Conservation (phyloP, 2,113 vertebrate genomes). For the Peucedramus taeniatus region DNA sequence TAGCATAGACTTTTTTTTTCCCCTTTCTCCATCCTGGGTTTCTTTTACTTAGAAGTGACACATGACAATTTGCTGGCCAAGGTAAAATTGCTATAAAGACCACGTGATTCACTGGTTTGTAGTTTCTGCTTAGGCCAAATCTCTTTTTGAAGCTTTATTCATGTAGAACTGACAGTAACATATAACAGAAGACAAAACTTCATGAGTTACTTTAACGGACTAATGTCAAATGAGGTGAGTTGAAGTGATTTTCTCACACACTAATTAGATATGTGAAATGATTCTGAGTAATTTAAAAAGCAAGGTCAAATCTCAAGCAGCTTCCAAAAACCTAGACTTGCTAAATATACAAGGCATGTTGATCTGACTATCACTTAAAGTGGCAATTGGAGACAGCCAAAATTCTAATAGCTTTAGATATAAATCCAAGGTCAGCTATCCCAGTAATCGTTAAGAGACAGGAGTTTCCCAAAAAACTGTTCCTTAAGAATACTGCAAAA, state of each 20-base stretch:
- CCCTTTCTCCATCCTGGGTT: not conserved
- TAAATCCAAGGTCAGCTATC: constrained; percentile 9
- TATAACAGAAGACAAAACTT: not conserved
- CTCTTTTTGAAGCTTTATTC: not conserved
- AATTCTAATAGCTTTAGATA: constrained; percentile 23
- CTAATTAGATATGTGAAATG: constrained; percentile 57
- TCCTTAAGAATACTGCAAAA: not conserved
- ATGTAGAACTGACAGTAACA: constrained; percentile 2
- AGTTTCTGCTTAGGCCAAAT: not conserved
- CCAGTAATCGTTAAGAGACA: not conserved
- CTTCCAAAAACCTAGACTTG: constrained; percentile 39
- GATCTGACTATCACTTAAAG: constrained; percentile 12
- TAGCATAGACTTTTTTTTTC: not conserved
- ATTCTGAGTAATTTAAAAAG: constrained; percentile 55
- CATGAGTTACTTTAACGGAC: not conserved
- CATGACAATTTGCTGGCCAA: not conserved
- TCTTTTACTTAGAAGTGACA: constrained; percentile 15
- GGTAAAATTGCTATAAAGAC: not conserved
- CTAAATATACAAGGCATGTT: constrained; percentile 36
- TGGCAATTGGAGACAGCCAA: constrained; percentile 9
- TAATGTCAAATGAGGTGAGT: constrained; percentile 26
- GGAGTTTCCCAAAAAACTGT: not conserved
- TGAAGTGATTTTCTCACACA: constrained; percentile 6
- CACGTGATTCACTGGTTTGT: not conserved
- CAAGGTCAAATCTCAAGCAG: constrained; percentile 46